phyloP scores from a whole-genome alignment of 2,797 vertebrate species.

The Chaunax sp. region DNA sequence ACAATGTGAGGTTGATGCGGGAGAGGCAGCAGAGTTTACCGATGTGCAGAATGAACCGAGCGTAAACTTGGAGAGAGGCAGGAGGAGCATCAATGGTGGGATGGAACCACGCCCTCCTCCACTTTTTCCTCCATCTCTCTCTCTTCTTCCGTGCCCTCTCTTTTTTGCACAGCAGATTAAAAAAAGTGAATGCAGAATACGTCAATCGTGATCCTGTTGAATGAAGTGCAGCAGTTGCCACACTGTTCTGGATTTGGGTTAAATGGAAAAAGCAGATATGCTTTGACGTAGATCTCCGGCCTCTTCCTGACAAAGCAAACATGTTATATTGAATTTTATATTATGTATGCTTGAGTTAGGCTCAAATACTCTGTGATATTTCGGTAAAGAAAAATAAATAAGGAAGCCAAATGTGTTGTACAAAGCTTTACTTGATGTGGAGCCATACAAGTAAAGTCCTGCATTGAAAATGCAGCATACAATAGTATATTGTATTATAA shows the following conservation, averaged over 20 bases:
- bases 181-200: constrained; percentile 8
- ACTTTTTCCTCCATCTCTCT: neutral
- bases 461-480: too few species aligned
- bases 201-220: constrained; percentile 2
- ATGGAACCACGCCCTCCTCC: constrained; percentile 18
- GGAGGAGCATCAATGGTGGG: neutral
- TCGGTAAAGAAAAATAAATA: neutral
- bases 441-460: neutral
- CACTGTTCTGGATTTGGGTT: neutral
- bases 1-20: neutral
- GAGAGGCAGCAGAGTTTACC: neutral
- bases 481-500: too few species aligned
- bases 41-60: neutral
- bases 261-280: constrained; percentile 40
- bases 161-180: neutral
- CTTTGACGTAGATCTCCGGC: constrained; percentile 45
- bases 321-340: constrained; percentile 13
- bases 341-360: constrained; percentile 13
- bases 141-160: neutral
- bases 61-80: neutral
- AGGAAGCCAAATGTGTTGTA: neutral
- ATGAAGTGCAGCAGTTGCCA: constrained; percentile 8
- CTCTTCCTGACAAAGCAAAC: constrained; percentile 26
- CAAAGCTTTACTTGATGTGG: neutral
- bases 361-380: neutral